phyloP scores from a whole-genome alignment of 2,113 vertebrate genomes.

The Turdus rufiventris region DNA sequence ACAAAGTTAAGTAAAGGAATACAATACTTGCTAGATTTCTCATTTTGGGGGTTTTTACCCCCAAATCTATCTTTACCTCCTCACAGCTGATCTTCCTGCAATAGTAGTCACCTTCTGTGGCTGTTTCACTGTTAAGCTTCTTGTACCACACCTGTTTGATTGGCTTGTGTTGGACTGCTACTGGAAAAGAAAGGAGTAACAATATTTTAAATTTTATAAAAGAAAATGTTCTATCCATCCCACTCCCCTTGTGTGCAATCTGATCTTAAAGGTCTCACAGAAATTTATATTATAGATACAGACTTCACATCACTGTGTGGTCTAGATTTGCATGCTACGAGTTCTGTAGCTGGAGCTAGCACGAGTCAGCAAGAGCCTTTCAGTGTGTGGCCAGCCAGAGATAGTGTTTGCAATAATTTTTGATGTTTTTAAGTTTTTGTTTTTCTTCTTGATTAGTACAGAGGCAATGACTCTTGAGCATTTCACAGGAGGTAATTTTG shows the following conservation, averaged over 20 bases:
- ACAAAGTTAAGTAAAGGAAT: background rate
- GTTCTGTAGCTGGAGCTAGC: background rate
- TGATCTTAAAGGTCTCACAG: background rate
- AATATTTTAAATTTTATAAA: background rate
- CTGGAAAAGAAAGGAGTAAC: background rate
- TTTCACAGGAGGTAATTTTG: background rate
- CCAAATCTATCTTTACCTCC: background rate
- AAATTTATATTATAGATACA: background rate
- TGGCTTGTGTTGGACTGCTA: background rate
- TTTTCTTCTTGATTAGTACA: background rate
- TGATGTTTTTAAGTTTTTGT: background rate
- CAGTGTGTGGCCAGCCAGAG: background rate
- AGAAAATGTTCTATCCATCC: background rate
- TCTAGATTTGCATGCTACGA: background rate
- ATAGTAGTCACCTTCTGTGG: rapidly evolving
- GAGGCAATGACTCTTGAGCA: background rate
- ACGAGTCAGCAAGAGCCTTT: background rate
- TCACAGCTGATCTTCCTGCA: background rate
- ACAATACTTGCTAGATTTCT: background rate
- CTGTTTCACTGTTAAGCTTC: background rate
- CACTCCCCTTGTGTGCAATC: background rate
- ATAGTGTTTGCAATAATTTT: background rate
- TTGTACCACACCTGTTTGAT: background rate
- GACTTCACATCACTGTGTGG: background rate
- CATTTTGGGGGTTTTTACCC: rapidly evolving